Conservation (phyloP, 2,888 invertebrate species). For the Eupithecia pulchellata region DNA sequence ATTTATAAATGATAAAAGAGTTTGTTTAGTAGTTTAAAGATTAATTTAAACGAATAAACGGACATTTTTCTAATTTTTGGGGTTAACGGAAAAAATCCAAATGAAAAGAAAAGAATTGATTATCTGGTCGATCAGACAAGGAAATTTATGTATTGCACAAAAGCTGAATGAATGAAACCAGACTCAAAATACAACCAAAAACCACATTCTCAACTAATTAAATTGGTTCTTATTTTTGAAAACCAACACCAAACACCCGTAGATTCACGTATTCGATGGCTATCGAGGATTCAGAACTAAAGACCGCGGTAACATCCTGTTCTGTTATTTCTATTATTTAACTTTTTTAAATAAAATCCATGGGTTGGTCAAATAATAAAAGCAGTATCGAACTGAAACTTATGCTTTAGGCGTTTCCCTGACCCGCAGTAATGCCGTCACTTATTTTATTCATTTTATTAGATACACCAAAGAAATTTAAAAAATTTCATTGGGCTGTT, state of each 20-base stretch:
- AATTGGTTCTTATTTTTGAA: slow-evolving; percentile 32
- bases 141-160: slow-evolving; percentile 11
- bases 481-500: no score
- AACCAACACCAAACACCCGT: slow-evolving; percentile 53
- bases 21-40: no score
- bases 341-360: slow-evolving; percentile 46
- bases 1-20: no score
- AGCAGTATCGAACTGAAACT: slow-evolving; percentile 23
- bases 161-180: slow-evolving; percentile 30
- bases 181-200: slow-evolving; percentile 20
- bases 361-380: neutral
- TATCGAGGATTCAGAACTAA: slow-evolving; percentile 65
- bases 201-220: slow-evolving; percentile 25
- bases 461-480: no score
- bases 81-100: neutral
- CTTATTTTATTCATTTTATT: no score
- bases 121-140: neutral
- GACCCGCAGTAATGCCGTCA: no score
- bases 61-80: neutral
- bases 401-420: no score
- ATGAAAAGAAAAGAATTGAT: neutral
- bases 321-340: slow-evolving; percentile 79
- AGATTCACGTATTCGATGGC: slow-evolving; percentile 62
- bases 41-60: no score
- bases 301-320: slow-evolving; percentile 68